These are phyloP conservation scores for Peromyscus polionotus DNA, from an alignment of 2,113 vertebrate genomes.

Conservation along the genomic window DNA sequence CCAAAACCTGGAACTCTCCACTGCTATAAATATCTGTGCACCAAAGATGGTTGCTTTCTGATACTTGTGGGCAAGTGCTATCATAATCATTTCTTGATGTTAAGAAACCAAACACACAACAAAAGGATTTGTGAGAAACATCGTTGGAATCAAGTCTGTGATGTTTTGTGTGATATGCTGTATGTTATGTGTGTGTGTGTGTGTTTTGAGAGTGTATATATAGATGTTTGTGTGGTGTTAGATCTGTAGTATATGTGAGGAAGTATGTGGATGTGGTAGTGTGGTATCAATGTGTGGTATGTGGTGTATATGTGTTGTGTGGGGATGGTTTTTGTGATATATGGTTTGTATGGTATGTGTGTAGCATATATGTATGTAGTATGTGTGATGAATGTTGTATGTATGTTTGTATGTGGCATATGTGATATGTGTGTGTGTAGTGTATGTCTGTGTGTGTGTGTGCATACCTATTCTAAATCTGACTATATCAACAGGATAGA, in stretches of 20 bases:
- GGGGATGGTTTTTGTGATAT: neutral
- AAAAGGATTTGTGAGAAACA: constrained; percentile 2
- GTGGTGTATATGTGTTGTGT: neutral
- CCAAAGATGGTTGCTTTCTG: neutral
- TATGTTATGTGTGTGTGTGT: neutral
- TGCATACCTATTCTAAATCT: neutral
- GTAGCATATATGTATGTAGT: neutral
- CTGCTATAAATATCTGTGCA: neutral
- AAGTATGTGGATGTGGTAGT: neutral
- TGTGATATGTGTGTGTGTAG: neutral
- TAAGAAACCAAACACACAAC: neutral
- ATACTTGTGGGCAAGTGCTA: neutral
- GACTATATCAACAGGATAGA: neutral
- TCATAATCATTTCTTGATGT: neutral
- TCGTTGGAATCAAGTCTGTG: neutral
- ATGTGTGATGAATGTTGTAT: neutral
- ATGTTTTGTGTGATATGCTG: neutral
- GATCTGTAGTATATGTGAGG: neutral
- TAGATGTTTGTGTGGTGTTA: neutral
- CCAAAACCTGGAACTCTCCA: neutral
- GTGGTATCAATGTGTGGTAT: neutral
- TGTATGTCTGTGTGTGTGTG: neutral
- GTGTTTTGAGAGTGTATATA: neutral
- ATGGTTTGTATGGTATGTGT: neutral
- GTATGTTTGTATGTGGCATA: neutral